Conservation (phyloP, 2,797 vertebrate genomes). For the Anguilla marmorata region DNA sequence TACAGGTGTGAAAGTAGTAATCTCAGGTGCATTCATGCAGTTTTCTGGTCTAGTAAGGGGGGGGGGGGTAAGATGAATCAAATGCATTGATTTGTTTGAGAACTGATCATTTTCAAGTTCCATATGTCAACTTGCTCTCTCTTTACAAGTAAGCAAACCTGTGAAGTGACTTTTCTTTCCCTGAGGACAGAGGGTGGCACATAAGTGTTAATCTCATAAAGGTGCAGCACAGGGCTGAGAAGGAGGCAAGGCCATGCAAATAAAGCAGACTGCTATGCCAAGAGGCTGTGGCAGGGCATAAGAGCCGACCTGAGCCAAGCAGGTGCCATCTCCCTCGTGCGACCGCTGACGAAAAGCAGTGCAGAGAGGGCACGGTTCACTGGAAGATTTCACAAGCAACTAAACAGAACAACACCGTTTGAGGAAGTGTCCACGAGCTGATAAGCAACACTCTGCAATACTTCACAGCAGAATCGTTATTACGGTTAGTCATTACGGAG, state of each 20-base stretch:
- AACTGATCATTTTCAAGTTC: neutral
- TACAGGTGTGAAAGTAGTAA: neutral
- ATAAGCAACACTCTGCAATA: neutral
- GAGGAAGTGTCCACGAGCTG: neutral
- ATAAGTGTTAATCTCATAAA: neutral
- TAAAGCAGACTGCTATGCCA: neutral
- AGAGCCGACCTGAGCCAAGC: neutral
- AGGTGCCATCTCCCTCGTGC: neutral
- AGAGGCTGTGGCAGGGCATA: neutral
- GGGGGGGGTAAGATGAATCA: neutral
- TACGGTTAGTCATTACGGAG: neutral
- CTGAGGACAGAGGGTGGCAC: neutral
- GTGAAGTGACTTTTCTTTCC: neutral
- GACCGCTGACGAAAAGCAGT: too few relatives aligned
- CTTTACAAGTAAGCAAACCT: neutral
- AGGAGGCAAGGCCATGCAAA: neutral
- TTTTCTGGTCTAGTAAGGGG: too few relatives aligned
- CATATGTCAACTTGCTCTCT: neutral
- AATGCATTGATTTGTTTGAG: neutral
- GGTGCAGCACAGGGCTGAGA: neutral
- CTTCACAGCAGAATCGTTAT: neutral
- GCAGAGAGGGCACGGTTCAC: neutral
- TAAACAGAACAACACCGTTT: neutral
- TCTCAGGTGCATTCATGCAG: neutral
- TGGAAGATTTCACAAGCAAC: neutral